phyloP scores from a whole-genome alignment of 2,888 invertebrate genomes.

The Chymomyza procnemis region DNA sequence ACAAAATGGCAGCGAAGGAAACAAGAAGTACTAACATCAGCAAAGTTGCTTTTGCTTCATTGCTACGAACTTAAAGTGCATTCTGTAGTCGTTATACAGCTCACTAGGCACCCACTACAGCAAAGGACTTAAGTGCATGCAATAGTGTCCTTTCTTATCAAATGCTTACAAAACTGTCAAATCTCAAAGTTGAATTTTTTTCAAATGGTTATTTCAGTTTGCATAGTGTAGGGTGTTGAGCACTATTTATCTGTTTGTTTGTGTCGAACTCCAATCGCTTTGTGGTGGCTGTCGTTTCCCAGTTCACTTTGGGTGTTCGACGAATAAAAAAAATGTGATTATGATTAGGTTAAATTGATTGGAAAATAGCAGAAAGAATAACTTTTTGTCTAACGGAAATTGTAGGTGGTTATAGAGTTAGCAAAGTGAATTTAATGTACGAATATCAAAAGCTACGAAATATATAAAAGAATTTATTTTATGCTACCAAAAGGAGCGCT shows the following conservation, averaged over 20 bases:
- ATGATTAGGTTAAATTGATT: slow-evolving; percentile 47
- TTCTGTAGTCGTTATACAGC: too few species aligned
- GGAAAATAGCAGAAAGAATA: slow-evolving; percentile 56
- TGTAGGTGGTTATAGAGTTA: background rate
- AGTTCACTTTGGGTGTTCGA: background rate
- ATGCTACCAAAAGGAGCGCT: too few species aligned
- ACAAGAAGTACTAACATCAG: too few species aligned
- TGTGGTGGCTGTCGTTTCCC: background rate
- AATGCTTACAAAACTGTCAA: slow-evolving; percentile 10
- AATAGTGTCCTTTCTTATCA: slow-evolving; percentile 46
- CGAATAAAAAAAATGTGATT: slow-evolving; percentile 9
- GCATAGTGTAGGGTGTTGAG: background rate
- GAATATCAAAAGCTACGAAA: background rate
- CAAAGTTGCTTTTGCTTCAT: too few species aligned
- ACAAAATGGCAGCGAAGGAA: too few species aligned
- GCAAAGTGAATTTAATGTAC: too few species aligned
- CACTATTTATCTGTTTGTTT: slow-evolving; percentile 13
- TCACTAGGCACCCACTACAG: background rate
- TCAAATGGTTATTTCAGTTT: slow-evolving; percentile 40
- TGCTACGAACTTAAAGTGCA: too few species aligned
- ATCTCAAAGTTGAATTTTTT: slow-evolving; percentile 22
- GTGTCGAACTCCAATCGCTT: slow-evolving; percentile 21
- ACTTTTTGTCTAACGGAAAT: slow-evolving; percentile 30
- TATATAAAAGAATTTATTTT: background rate
- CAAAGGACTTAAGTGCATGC: slow-evolving; percentile 37